Conservation (phyloP, 2,888 invertebrate species). For the Anoncus sp. region DNA sequence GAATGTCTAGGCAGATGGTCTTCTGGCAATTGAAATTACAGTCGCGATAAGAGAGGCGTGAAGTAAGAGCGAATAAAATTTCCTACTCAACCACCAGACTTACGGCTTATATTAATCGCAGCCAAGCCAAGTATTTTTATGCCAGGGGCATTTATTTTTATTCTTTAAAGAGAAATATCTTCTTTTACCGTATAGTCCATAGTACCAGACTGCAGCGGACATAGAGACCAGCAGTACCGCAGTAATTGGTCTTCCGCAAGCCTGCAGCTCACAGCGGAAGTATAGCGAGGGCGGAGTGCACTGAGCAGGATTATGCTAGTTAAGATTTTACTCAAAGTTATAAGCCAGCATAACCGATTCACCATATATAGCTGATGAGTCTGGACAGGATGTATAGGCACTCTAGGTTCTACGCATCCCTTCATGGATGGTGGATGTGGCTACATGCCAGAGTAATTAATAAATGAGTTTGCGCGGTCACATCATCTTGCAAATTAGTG, state of each 20-base stretch:
- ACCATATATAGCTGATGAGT: not conserved
- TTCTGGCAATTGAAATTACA: constrained; percentile 21
- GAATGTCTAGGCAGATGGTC: constrained; percentile 26
- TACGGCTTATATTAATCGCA: constrained; percentile 43
- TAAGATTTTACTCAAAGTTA: constrained; percentile 68
- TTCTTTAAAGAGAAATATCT: constrained; percentile 12
- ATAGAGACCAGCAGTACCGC: constrained; percentile 36
- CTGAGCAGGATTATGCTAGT: constrained; percentile 71
- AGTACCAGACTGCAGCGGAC: constrained; percentile 21
- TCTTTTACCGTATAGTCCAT: constrained; percentile 7
- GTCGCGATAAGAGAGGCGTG: constrained; percentile 7
- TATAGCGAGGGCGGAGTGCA: constrained; percentile 11
- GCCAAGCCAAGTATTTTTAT: constrained; percentile 36
- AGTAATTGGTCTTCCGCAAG: constrained; percentile 70
- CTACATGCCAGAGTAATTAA: constrained; percentile 37
- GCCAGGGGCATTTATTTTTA: constrained; percentile 32
- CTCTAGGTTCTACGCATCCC: constrained; percentile 11
- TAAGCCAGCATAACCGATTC: constrained; percentile 58
- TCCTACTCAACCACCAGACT: not conserved
- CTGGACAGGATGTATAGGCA: constrained; percentile 27
- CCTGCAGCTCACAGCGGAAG: constrained; percentile 7
- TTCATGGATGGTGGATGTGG: constrained; percentile 24
- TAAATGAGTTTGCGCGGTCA: constrained; percentile 26
- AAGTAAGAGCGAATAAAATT: constrained; percentile 30
- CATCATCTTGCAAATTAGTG: constrained; percentile 25